Percentiles rank a stretch among this genome's conserved stretches.
These are phyloP conservation scores for Chrysopilus asiliformis DNA, from an alignment of 2,888 invertebrate species.

Conservation along the genomic window DNA sequence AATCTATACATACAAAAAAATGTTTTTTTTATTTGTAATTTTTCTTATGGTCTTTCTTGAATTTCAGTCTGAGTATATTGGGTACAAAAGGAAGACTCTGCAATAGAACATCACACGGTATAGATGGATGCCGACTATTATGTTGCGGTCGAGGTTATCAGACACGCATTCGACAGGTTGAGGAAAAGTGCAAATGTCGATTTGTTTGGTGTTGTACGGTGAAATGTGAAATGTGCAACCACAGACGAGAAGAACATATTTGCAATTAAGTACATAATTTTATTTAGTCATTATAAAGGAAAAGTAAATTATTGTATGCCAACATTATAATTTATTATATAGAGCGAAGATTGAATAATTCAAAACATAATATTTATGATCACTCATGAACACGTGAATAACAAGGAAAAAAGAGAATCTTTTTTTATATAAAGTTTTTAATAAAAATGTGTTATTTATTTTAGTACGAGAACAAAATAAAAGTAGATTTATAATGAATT, in stretches of 20 bases:
- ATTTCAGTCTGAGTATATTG: constrained; percentile 57
- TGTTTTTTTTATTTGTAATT: too few species aligned
- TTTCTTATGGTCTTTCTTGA: too few species aligned
- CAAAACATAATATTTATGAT: not conserved
- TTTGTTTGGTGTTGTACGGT: constrained; percentile 89
- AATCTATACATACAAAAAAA: too few species aligned
- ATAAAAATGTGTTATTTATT: constrained; percentile 13
- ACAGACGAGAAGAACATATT: constrained; percentile 68
- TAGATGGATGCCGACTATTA: constrained; percentile 74
- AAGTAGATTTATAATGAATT: too few species aligned
- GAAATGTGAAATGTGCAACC: constrained; percentile 68
- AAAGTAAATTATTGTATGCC: not conserved
- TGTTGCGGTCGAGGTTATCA: constrained; percentile 85
- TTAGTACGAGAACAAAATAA: constrained; percentile 4
- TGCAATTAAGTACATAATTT: constrained; percentile 51
- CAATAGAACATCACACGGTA: constrained; percentile 69
- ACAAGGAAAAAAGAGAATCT: not conserved
- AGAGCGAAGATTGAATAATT: constrained; percentile 1
- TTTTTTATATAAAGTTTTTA: not conserved
- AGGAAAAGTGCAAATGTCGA: constrained; percentile 77
- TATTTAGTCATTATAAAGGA: constrained; percentile 3
- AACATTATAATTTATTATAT: constrained; percentile 7
- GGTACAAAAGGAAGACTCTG: constrained; percentile 74
- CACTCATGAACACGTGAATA: not conserved
- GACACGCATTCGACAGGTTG: constrained; percentile 65